Evolutionary conservation across 2,888 invertebrate genomes (phyloP).

Genomic region (Caenorhabditis sp.): DNA sequence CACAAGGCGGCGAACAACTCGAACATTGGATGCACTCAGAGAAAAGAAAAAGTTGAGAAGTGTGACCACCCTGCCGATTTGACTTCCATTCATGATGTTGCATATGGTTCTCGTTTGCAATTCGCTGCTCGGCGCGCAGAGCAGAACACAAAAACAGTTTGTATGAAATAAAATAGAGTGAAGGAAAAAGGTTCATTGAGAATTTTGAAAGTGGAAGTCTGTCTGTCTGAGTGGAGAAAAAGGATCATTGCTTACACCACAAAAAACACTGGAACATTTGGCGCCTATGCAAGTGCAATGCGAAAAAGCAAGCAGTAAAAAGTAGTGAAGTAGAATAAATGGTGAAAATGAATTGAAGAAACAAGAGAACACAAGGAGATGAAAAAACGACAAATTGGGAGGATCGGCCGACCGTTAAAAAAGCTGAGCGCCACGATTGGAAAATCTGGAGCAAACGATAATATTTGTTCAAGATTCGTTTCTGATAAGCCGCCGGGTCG

Average conservation of each 20-base stretch:
- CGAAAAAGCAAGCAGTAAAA: too few relatives aligned
- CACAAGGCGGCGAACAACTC: constrained; percentile 45
- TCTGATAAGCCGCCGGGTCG: constrained; percentile 52
- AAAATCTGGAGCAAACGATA: constrained; percentile 54
- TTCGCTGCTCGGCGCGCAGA: constrained; percentile 13
- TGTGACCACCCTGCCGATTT: constrained; percentile 35
- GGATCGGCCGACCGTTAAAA: constrained; percentile 39
- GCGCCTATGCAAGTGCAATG: too few relatives aligned
- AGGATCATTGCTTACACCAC: background rate
- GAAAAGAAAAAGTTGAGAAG: constrained; percentile 50
- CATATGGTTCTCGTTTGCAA: constrained; percentile 34
- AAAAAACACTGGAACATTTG: too few relatives aligned
- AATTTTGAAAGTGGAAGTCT: background rate
- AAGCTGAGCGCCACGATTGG: constrained; percentile 55
- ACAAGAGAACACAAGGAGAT: constrained; percentile 26
- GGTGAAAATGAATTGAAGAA: constrained; percentile 44
- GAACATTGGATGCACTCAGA: constrained; percentile 48
- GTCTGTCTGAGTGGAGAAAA: constrained; percentile 1
- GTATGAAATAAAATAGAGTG: background rate
- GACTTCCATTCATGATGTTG: constrained; percentile 44
- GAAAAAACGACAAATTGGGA: constrained; percentile 24
- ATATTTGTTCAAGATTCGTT: constrained; percentile 58
- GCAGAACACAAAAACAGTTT: constrained; percentile 41
- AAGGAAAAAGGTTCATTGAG: constrained; percentile 26
- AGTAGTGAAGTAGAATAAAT: too few relatives aligned